phyloP scores from a whole-genome alignment of 2,888 invertebrate species.

The Pristionchus japonicus region DNA sequence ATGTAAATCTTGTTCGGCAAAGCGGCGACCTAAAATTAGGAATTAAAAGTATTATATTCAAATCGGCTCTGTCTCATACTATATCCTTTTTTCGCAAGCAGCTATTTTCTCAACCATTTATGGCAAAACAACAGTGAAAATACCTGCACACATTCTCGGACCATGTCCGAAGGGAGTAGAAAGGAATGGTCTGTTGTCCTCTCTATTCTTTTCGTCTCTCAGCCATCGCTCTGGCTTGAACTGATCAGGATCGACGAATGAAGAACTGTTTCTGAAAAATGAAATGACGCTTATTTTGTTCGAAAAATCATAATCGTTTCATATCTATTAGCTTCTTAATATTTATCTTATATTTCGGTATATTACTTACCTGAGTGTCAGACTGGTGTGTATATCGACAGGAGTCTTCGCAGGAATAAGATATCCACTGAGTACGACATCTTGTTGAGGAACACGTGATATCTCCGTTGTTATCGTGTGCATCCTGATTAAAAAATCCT shows the following conservation, averaged over 20 bases:
- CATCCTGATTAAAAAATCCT: constrained; percentile 4
- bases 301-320: too few relatives aligned
- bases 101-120: too few relatives aligned
- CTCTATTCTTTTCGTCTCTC: constrained; percentile 76
- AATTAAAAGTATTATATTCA: not conserved
- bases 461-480: constrained; percentile 80
- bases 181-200: constrained; percentile 77
- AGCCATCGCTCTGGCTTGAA: constrained; percentile 85
- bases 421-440: constrained; percentile 84
- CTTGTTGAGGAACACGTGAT: constrained; percentile 83
- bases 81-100: too few relatives aligned
- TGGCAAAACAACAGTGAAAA: not conserved
- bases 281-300: too few relatives aligned
- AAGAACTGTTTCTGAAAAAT: not conserved
- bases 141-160: constrained; percentile 79
- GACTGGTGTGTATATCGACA: constrained; percentile 67
- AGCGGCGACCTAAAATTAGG: constrained; percentile 79
- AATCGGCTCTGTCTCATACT: too few relatives aligned
- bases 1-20: constrained; percentile 80
- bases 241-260: constrained; percentile 38
- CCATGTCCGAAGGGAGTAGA: constrained; percentile 79
- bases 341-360: too few relatives aligned
- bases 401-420: constrained; percentile 83
- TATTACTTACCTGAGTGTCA: constrained; percentile 54
- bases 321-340: too few relatives aligned